phyloP scores from a whole-genome alignment of 2,113 vertebrate genomes.

The Colius striatus region DNA sequence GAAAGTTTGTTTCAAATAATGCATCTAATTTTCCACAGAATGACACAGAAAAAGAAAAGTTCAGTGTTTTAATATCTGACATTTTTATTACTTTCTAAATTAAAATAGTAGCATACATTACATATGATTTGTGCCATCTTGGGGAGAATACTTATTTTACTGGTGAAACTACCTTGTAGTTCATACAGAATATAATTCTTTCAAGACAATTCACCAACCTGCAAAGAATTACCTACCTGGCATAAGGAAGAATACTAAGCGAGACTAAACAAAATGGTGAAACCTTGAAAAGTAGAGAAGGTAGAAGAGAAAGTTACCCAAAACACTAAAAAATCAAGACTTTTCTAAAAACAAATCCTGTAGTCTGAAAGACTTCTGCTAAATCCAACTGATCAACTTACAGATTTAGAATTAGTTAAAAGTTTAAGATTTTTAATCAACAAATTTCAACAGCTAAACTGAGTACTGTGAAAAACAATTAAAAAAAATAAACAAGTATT shows the following conservation, averaged over 20 bases:
- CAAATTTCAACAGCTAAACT: not conserved
- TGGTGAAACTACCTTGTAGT: not conserved
- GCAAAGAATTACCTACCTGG: not conserved
- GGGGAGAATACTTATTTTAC: not conserved
- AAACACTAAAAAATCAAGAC: not conserved
- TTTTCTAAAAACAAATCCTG: not conserved
- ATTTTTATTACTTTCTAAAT: not conserved
- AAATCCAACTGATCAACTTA: not conserved
- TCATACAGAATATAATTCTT: not conserved
- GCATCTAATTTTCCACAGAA: not conserved
- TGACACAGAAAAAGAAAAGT: not conserved
- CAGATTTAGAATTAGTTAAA: not conserved
- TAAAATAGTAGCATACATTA: not conserved
- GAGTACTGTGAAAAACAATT: not conserved
- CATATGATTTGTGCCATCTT: not conserved
- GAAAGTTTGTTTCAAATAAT: not conserved
- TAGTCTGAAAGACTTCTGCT: not conserved
- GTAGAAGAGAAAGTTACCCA: not conserved
- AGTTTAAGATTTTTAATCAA: not conserved
- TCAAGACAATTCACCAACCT: not conserved
- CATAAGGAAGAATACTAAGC: not conserved
- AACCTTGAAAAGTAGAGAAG: not conserved
- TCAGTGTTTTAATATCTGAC: not conserved
- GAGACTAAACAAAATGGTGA: not conserved
- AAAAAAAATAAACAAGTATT: fast-evolving